Base-by-base conservation (phyloP, 2,113 vertebrate species). In the Scolopax mira region DNA sequence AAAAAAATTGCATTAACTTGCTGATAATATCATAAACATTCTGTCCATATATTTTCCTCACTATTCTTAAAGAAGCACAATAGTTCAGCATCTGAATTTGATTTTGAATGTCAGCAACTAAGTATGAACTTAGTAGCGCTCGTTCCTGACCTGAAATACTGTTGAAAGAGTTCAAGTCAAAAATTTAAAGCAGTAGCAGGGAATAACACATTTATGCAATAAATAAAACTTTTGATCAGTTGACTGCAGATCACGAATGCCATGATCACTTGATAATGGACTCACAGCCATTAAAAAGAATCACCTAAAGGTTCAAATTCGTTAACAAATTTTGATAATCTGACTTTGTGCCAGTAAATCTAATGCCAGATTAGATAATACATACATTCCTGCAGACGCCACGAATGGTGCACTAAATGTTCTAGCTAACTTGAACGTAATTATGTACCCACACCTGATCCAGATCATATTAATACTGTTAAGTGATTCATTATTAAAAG, bases 211-310 rank as follows among this genome's bases (percentile, higher is more conserved):
- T 58, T 85, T 55, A 62, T 8, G 19, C 49, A 70, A 52, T 25
- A 65, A 46, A 66, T 54, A 30, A 24, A 39, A 79, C 44, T 75
- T 79, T 11, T 18, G 22, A 35, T 22, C 6, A 44, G 30, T 2
- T 74, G 46, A 51, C 2, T 69, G 39, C 42, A 78, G 72, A 86
- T 70, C 10, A 82, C 39, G 58, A 94, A 85, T n/a, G 22, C 17
- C 44, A 72, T 0, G 0, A 27, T 65, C 66, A 70, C 0, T 3
- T 27, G 17, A 23, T 51, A 83, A 78, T 1, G 3, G 3, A 60
- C 41, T 30, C 28, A 51, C 4, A 64, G 31, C 4, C 41, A 58
- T 22, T 54, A 60, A 51, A 78, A 81, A 52, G 3, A 51, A 67
- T 23, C 33, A 37, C 51, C 41, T 30, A 22, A 3, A 51, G 27